phyloP scores from a whole-genome alignment of 2,113 vertebrate species.

The Rhinichthys klamathensis region DNA sequence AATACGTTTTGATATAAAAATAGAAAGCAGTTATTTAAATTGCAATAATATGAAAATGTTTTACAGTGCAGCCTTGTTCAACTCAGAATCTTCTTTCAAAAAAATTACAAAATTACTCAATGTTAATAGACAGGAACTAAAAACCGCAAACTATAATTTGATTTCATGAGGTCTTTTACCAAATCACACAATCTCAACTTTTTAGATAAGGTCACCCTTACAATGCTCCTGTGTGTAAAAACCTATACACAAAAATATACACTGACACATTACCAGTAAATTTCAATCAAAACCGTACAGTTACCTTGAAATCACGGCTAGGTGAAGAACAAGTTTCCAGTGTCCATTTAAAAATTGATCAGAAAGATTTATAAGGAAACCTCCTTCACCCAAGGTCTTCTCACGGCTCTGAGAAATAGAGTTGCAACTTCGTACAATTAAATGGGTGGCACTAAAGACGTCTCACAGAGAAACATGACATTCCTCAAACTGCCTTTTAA shows the following conservation, averaged over 20 bases:
- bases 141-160: too few relatives aligned
- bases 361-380: background rate
- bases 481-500: constrained; percentile 27
- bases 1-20: too few relatives aligned
- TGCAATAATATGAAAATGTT: too few relatives aligned
- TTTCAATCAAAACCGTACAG: background rate
- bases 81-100: too few relatives aligned
- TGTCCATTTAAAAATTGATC: background rate
- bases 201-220: background rate
- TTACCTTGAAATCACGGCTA: background rate
- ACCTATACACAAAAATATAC: background rate
- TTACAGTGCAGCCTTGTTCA: too few relatives aligned
- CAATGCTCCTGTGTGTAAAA: background rate
- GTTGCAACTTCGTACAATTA: constrained; percentile 11
- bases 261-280: background rate
- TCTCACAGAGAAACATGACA: constrained; percentile 12
- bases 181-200: too few relatives aligned
- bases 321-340: background rate
- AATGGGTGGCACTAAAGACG: constrained; percentile 23
- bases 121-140: too few relatives aligned
- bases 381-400: background rate
- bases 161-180: too few relatives aligned
- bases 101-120: too few relatives aligned
- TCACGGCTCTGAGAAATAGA: background rate
- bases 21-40: too few relatives aligned